Conservation (phyloP, 2,113 vertebrate genomes). For the Motacilla tschutschensis region DNA sequence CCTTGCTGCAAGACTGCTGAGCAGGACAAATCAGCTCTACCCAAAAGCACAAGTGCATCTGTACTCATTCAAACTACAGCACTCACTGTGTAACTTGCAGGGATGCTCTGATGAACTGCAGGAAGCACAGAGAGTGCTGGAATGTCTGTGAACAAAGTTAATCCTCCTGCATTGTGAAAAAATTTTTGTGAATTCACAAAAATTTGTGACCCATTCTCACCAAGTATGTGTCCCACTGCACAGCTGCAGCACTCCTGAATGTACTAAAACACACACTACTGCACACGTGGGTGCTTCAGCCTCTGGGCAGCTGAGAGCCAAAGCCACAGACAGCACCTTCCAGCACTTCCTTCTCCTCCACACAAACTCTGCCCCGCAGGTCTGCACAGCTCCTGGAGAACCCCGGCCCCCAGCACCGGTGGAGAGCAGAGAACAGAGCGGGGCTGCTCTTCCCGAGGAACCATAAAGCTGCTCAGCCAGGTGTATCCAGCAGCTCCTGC, state of each 20-base stretch:
- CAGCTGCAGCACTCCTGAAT: background rate
- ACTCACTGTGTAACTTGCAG: rapidly evolving
- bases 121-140: background rate
- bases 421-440: background rate
- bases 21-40: background rate
- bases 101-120: background rate
- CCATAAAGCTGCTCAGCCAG: background rate
- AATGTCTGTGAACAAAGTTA: background rate
- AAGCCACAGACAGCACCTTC: background rate
- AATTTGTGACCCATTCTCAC: background rate
- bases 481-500: background rate
- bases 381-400: background rate
- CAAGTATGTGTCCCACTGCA: rapidly evolving
- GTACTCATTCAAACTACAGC: background rate
- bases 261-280: background rate
- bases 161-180: background rate
- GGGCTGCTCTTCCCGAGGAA: background rate
- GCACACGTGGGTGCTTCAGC: rapidly evolving
- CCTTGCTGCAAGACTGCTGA: background rate
- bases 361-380: background rate
- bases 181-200: background rate
- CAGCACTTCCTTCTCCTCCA: background rate
- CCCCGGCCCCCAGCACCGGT: rapidly evolving
- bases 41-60: background rate
- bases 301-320: background rate